Conservation (phyloP, 2,797 vertebrate species). For the Nothura maculosa region DNA sequence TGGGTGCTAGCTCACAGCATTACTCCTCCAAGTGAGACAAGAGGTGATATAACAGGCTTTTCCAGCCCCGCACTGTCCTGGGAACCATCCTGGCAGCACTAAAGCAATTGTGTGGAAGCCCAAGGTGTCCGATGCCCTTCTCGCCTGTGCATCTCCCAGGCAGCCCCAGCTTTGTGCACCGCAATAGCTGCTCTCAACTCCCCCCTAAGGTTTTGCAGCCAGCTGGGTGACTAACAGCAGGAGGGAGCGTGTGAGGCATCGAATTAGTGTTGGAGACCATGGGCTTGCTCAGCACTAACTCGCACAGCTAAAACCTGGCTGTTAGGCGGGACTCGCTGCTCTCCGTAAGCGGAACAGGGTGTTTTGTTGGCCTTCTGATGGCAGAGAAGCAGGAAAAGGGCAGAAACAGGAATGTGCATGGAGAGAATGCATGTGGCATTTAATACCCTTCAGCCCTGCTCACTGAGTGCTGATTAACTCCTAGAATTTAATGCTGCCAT, state of each 20-base stretch:
- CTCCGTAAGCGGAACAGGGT: accelerated
- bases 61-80: not conserved
- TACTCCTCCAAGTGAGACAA: not conserved
- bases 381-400: not conserved
- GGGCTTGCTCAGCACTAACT: not conserved
- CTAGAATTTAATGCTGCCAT: constrained; percentile 46
- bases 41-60: not conserved
- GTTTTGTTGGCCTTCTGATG: not conserved
- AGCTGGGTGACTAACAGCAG: not conserved
- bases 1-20: not conserved
- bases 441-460: constrained; percentile 9
- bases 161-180: not conserved
- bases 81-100: not conserved
- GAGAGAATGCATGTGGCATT: not conserved
- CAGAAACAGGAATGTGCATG: not conserved
- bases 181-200: not conserved
- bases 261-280: not conserved
- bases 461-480: constrained; percentile 52
- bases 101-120: not conserved
- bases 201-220: not conserved
- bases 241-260: not conserved
- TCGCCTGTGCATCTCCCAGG: not conserved
- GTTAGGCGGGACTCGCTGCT: not conserved
- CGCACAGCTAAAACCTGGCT: accelerated
- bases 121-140: not conserved